Conservation (phyloP, 2,113 vertebrate species). For the Hyperopisus bebe region DNA sequence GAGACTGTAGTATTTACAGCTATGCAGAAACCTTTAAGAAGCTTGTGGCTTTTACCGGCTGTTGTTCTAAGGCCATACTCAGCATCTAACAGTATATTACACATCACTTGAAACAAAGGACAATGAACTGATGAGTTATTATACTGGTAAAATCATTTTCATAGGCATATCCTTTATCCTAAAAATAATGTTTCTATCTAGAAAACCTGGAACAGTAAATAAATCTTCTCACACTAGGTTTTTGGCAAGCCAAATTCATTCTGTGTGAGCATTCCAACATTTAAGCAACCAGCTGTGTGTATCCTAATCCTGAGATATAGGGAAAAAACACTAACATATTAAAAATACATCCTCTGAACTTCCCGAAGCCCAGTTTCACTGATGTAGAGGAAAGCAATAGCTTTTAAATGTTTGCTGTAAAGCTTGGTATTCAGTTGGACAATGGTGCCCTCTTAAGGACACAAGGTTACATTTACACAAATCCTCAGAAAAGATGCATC, state of each 20-base stretch:
- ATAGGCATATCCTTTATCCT: not conserved
- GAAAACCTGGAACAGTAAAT: not conserved
- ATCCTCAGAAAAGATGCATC: not conserved
- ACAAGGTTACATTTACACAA: not conserved
- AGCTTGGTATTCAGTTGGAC: not conserved
- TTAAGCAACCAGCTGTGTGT: not conserved
- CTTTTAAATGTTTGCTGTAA: not conserved
- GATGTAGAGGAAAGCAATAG: not conserved
- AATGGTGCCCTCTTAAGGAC: conserved; percentile 1
- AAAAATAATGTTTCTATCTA: not conserved
- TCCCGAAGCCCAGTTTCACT: not conserved
- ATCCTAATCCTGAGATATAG: not conserved
- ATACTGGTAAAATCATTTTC: not conserved
- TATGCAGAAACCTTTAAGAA: not conserved
- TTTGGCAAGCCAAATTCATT: not conserved
- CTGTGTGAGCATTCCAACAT: not conserved
- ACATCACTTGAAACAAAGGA: not conserved
- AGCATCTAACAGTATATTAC: not conserved
- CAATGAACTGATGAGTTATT: not conserved
- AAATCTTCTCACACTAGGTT: not conserved
- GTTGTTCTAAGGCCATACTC: not conserved
- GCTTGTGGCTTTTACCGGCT: not conserved
- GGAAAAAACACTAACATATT: not conserved
- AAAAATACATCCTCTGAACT: not conserved
- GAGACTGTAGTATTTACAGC: not conserved